These are phyloP conservation scores for Kuschelorhynchus macadamiae DNA, from an alignment of 2,888 invertebrate species.

Conservation along the genomic window DNA sequence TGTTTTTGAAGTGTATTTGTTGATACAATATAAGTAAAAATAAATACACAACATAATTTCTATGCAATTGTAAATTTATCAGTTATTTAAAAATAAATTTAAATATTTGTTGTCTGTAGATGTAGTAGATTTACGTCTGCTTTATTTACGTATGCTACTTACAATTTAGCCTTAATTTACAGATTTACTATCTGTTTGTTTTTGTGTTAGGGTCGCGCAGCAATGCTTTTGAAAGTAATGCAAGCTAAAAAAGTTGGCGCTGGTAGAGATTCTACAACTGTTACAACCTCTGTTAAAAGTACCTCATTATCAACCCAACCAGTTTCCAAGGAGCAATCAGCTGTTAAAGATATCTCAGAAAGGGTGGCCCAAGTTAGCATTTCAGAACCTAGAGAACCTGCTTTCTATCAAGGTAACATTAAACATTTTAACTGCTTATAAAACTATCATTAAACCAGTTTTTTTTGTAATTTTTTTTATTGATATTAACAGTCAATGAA, in stretches of 20 bases:
- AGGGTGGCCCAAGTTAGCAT: constrained; percentile 40
- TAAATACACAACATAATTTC: too few species aligned
- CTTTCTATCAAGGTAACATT: constrained; percentile 9
- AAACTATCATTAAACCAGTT: too few species aligned
- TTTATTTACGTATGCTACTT: too few species aligned
- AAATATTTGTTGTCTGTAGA: too few species aligned
- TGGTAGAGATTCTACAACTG: constrained; percentile 8
- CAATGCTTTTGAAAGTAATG: constrained; percentile 57
- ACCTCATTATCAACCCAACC: background rate
- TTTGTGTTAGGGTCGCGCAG: constrained; percentile 60
- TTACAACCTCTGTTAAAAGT: constrained; percentile 2
- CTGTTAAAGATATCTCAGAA: constrained; percentile 39
- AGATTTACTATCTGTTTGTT: background rate
- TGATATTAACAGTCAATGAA: background rate
- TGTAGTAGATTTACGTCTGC: too few species aligned
- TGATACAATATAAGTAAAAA: too few species aligned
- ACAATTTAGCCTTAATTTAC: background rate
- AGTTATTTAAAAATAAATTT: too few species aligned
- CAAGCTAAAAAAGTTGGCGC: constrained; percentile 54
- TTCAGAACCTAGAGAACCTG: constrained; percentile 10
- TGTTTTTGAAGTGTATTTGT: too few species aligned
- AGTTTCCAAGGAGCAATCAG: background rate
- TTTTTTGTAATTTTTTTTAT: too few species aligned
- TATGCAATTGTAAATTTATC: too few species aligned
- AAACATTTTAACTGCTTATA: too few species aligned